phyloP scores from a whole-genome alignment of 2,797 vertebrate species.

The Peromyscus eremicus region DNA sequence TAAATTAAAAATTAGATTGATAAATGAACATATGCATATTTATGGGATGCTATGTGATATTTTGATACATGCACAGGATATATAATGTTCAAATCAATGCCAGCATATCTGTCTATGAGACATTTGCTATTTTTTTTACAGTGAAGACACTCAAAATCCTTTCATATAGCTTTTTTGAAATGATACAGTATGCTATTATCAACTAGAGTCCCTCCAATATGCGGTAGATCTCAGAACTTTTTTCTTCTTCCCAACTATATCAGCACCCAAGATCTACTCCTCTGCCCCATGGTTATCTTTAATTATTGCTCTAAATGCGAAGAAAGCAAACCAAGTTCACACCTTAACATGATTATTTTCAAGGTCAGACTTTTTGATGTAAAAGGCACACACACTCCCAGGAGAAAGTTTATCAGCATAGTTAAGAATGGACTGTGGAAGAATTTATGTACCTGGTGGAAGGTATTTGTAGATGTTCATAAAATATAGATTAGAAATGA shows the following conservation, averaged over 20 bases:
- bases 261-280: background rate
- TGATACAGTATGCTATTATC: background rate
- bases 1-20: background rate
- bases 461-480: background rate
- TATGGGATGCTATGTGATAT: background rate
- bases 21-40: background rate
- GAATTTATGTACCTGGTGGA: background rate
- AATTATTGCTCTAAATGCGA: background rate
- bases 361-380: background rate
- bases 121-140: background rate
- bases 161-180: background rate
- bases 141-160: background rate
- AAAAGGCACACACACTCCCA: background rate
- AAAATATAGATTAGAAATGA: background rate
- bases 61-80: background rate
- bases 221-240: background rate
- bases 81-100: background rate
- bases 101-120: background rate
- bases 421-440: background rate
- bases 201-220: fast-evolving
- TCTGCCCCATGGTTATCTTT: background rate
- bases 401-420: background rate
- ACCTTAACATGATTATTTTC: slow-evolving; percentile 28
- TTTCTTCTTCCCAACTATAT: background rate
- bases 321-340: background rate